These are phyloP conservation scores for Pseudanteris insignis DNA, from an alignment of 2,888 invertebrate genomes.

Conservation along the genomic window DNA sequence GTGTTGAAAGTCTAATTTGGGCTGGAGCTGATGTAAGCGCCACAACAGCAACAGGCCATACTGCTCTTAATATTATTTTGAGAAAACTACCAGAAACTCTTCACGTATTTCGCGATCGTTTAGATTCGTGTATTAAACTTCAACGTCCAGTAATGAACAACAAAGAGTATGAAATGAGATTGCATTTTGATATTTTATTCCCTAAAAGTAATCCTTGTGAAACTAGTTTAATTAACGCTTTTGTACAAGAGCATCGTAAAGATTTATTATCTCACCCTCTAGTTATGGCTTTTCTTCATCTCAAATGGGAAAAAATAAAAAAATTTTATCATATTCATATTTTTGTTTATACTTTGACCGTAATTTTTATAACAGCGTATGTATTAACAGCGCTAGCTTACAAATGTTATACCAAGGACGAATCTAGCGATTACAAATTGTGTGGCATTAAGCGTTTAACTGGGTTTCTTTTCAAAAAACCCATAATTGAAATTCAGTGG, in stretches of 20 bases:
- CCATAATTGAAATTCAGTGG: slow-evolving; percentile 61
- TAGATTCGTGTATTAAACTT: slow-evolving; percentile 63
- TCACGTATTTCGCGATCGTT: slow-evolving; percentile 63
- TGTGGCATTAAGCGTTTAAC: slow-evolving; percentile 56
- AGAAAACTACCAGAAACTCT: slow-evolving; percentile 67
- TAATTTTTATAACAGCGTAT: slow-evolving; percentile 62
- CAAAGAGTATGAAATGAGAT: slow-evolving; percentile 62
- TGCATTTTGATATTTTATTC: slow-evolving; percentile 63
- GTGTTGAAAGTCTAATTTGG: slow-evolving; percentile 65
- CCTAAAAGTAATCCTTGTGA: slow-evolving; percentile 63
- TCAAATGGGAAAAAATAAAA: slow-evolving; percentile 68
- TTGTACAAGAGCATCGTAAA: slow-evolving; percentile 66
- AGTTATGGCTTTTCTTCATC: slow-evolving; percentile 67
- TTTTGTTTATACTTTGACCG: slow-evolving; percentile 60
- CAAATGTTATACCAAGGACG: slow-evolving; percentile 59
- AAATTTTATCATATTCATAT: slow-evolving; percentile 65
- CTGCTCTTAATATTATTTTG: slow-evolving; percentile 66
- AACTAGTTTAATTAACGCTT: slow-evolving; percentile 66
- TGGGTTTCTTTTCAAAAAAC: slow-evolving; percentile 56
- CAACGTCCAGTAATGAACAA: slow-evolving; percentile 60
- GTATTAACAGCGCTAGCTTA: slow-evolving; percentile 61
- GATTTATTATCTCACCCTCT: slow-evolving; percentile 67
- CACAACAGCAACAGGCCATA: slow-evolving; percentile 64
- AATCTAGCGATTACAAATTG: slow-evolving; percentile 53
- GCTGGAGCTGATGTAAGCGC: slow-evolving; percentile 67